Percentiles rank a stretch among this genome's conserved stretches.
Conservation (phyloP, 2,113 vertebrate species). For the Lepus timidus region DNA sequence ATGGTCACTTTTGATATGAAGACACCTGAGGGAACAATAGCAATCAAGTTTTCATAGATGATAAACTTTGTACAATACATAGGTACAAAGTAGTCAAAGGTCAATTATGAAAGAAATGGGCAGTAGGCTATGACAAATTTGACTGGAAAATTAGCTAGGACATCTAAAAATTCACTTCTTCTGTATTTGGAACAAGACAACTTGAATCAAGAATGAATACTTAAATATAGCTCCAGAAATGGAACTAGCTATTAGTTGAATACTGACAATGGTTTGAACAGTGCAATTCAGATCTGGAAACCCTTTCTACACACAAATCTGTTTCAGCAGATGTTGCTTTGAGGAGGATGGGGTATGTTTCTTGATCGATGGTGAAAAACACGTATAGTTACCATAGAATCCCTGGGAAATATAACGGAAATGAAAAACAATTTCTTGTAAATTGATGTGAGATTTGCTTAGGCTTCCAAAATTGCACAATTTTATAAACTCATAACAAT, state of each 20-base stretch:
- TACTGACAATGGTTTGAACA: conserved; percentile 78
- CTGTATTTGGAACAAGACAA: conserved; percentile 75
- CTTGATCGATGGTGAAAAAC: conserved; percentile 50
- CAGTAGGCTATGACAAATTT: conserved; percentile 57
- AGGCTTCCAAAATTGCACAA: neutral
- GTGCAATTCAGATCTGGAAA: conserved; percentile 79
- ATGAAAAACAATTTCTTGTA: neutral
- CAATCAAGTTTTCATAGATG: neutral
- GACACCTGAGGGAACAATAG: neutral
- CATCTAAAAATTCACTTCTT: conserved; percentile 79
- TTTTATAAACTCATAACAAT: conserved; percentile 21
- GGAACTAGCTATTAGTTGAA: conserved; percentile 82
- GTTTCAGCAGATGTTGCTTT: conserved; percentile 74
- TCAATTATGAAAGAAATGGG: conserved; percentile 19
- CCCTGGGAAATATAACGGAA: neutral
- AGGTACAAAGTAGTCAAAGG: neutral
- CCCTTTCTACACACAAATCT: conserved; percentile 75
- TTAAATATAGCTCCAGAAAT: conserved; percentile 82
- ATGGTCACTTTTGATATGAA: neutral
- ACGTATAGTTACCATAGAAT: neutral
- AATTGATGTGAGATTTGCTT: neutral
- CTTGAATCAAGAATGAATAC: conserved; percentile 79
- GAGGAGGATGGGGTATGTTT: conserved; percentile 47
- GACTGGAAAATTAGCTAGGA: conserved; percentile 73
- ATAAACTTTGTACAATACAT: neutral